Percentiles rank a stretch among this genome's conserved stretches.
Evolutionary conservation across 2,113 vertebrate genomes (phyloP).

Genomic region (Eonycteris spelaea): DNA sequence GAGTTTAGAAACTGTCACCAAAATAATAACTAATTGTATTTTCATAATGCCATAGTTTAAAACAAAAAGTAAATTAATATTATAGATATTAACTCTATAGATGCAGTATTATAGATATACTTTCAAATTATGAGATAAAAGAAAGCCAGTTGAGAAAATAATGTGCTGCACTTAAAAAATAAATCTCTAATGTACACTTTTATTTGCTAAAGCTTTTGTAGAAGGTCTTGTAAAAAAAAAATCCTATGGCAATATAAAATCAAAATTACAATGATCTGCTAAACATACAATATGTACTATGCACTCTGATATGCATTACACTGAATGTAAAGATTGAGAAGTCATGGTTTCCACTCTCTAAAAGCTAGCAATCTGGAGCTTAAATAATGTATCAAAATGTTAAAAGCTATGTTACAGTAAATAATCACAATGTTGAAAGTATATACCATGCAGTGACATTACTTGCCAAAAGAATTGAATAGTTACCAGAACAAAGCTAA

Average conservation of each 20-base stretch:
- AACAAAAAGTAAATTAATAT: neutral
- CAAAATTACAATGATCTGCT: neutral
- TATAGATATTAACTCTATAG: neutral
- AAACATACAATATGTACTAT: neutral
- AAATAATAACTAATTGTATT: neutral
- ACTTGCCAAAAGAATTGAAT: neutral
- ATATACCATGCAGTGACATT: neutral
- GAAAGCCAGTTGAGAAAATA: neutral
- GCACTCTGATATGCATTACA: neutral
- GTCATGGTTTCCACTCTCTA: neutral
- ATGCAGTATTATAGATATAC: neutral
- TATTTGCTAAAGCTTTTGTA: constrained; percentile 5
- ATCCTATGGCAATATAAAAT: neutral
- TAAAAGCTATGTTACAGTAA: neutral
- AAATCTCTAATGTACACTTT: neutral
- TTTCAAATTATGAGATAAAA: constrained; percentile 13
- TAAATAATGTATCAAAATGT: constrained; percentile 8
- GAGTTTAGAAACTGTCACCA: neutral
- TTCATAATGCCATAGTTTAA: neutral
- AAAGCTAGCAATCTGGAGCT: neutral
- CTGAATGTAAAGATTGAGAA: neutral
- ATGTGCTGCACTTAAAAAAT: constrained; percentile 4
- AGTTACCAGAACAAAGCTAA: neutral
- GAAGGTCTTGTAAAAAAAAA: neutral
- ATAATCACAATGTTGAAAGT: neutral